Base-by-base conservation (phyloP, 2,888 invertebrate genomes). In the Drosophila barbarae region DNA sequence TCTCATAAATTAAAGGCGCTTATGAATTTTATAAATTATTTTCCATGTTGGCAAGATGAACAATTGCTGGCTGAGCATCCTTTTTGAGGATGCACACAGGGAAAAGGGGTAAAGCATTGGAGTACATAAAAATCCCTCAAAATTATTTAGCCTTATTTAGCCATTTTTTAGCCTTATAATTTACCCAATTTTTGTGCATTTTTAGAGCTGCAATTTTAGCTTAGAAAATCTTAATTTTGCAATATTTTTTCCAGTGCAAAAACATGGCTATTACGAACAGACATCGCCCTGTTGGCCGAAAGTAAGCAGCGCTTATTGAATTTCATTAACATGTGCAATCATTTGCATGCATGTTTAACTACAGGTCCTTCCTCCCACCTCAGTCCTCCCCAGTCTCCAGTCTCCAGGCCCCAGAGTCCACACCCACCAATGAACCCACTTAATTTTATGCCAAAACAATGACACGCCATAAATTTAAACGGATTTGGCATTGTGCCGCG, bases 371-470 rank as follows among this genome's bases (percentile, higher is more conserved):
- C 15, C 39, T 3, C 35, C 15, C 34, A 3, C 32, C 32, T 9
- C 28, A 28, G 3, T 35, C 26, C 26, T 10, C 5, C 13, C 0
- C 23, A 8, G 12, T 6, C 15, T n/a, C 26, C 42, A 3, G 3
- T 21, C 38, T 2, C 3, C 13, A 4, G 3, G 1, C 9, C 5
- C 15, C 12, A n/a, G 12, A 18, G n/a, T 23, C 12, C 26, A 46
- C 67, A 49, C 71, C 41, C 60, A 18, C 28, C 53, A 23, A 63
- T 53, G 52, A 70, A 80, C 85, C 84, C 82, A 85, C 84, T 85
- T 80, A 85, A 85, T 84, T 84, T 81, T 74, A 85, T 85, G 79
- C 79, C 81, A 85, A 81, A 81, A 85, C 81, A 81, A 81, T 81
- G 81, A 81, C 84, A 81, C 84, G 76, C 79, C 85, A 81, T 81